A percentile compares a stretch with the other conserved stretches of the same genome.
phyloP scores from a whole-genome alignment of 2,797 vertebrate species.

The Molossus alvarezi region DNA sequence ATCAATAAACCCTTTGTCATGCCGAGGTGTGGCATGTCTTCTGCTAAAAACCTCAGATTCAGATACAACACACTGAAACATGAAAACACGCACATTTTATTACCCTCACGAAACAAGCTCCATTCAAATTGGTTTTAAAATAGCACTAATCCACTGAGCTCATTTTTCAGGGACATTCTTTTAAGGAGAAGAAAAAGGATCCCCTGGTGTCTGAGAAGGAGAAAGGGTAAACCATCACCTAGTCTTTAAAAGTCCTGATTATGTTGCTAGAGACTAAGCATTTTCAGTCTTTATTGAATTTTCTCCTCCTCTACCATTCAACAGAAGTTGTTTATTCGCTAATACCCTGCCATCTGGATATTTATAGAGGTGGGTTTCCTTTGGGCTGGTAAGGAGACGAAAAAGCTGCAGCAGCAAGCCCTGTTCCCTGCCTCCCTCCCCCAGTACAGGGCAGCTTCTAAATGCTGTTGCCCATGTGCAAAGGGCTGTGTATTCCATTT shows the following conservation, averaged over 20 bases:
- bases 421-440: background rate
- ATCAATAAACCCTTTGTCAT: constrained; percentile 78
- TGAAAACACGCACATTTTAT: constrained; percentile 63
- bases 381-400: constrained; percentile 65
- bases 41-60: constrained; percentile 81
- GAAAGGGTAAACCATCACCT: constrained; percentile 66
- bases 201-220: constrained; percentile 82
- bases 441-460: constrained; percentile 21
- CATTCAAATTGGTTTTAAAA: constrained; percentile 92
- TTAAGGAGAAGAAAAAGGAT: constrained; percentile 87
- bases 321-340: constrained; percentile 80
- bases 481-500: constrained; percentile 82
- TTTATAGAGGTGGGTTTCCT: constrained; percentile 83
- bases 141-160: constrained; percentile 91
- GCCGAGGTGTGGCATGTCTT: constrained; percentile 63
- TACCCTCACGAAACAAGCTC: constrained; percentile 89
- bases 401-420: background rate
- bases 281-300: constrained; percentile 72
- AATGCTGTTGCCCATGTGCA: constrained; percentile 62
- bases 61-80: constrained; percentile 62
- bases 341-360: constrained; percentile 77
- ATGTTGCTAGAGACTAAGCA: constrained; percentile 77
- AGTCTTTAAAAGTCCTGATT: constrained; percentile 82
- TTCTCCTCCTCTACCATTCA: constrained; percentile 78
- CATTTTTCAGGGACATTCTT: constrained; percentile 89